Base-by-base conservation (phyloP, 2,797 vertebrate species). In the Channallabes apus region DNA sequence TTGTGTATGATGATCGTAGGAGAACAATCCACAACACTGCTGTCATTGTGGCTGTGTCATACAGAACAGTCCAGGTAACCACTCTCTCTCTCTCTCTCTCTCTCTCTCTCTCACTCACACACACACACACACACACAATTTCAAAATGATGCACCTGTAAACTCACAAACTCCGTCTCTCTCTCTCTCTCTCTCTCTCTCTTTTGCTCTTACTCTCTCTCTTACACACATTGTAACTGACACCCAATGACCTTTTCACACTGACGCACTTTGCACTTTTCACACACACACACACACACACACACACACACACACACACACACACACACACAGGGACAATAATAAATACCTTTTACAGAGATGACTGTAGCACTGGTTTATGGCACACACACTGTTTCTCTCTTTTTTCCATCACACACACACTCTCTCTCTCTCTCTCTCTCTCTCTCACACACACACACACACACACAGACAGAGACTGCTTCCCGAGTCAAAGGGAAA, bases 401-500 rank as follows among this genome's bases (percentile, higher is more conserved):
- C 38, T 82, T 71, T 41, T 59, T 79, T 61, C n/a, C 58, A 75
- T 86, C 71, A 54, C 41, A 41, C 51, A 11, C 83, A 62, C 68
- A n/a, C n/a, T n/a, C n/a, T n/a, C n/a, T 58, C 86, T 88, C 32
- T 87, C 78, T 62, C 72, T 85, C 56, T 58, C 56, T 58, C 56
- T 87, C 78, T 62, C 71, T 71, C 27, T 59, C 69, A 46, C n/a
- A 27, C 68, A 85, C 71, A 41, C 38, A 41, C 38, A 41, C 38
- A 41, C 38, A 41, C 38, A 35, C 32, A 41, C 38, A 41, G 6
- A 41, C 38, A 41, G 6, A 41, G 51, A 85, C 81, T 90, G 68
- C 91, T 90, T 91, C 90, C 91, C 87, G 90, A 91, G 90, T 91
- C 89, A 91, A 90, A 89, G 90, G 90, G 77, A 67, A 88, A 80